These are phyloP conservation scores for Sarcophaga rosellei DNA, from an alignment of 2,888 invertebrate genomes.

Conservation along the genomic window DNA sequence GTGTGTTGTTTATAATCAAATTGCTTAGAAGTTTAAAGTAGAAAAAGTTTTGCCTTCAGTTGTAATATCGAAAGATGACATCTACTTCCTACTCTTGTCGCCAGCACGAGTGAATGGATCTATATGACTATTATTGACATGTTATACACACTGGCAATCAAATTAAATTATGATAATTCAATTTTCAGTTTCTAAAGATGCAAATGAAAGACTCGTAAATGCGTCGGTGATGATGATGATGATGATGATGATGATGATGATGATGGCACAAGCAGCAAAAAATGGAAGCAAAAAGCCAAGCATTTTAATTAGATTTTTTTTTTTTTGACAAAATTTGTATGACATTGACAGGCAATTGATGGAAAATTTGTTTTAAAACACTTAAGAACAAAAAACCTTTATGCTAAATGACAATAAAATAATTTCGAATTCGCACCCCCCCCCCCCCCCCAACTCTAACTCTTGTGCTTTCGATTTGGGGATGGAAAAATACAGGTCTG, in stretches of 20 bases:
- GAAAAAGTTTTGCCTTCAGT: neutral
- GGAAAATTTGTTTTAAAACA: constrained; percentile 30
- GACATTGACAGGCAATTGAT: constrained; percentile 65
- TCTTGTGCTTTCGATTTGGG: neutral
- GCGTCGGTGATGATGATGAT: constrained; percentile 41
- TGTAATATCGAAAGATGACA: neutral
- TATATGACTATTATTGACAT: constrained; percentile 52
- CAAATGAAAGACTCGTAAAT: constrained; percentile 54
- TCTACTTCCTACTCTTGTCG: neutral
- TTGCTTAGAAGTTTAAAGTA: constrained; percentile 60
- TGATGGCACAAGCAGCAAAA: constrained; percentile 21
- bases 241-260: constrained; percentile 29
- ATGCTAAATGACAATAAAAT: neutral
- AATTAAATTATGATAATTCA: constrained; percentile 68
- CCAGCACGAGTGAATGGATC: neutral
- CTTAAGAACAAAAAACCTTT: constrained; percentile 6
- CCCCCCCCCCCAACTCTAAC: too few species aligned
- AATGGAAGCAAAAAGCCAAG: constrained; percentile 5
- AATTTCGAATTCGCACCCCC: neutral
- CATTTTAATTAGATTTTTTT: constrained; percentile 43
- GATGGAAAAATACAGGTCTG: neutral
- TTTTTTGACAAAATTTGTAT: constrained; percentile 54
- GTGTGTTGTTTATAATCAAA: constrained; percentile 50
- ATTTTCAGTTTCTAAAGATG: constrained; percentile 65
- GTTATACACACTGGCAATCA: constrained; percentile 50